Evolutionary conservation across 2,797 vertebrate genomes (phyloP), one percentile per base, ranked within the genome.

Genomic region (Tragelaphus oryx): DNA sequence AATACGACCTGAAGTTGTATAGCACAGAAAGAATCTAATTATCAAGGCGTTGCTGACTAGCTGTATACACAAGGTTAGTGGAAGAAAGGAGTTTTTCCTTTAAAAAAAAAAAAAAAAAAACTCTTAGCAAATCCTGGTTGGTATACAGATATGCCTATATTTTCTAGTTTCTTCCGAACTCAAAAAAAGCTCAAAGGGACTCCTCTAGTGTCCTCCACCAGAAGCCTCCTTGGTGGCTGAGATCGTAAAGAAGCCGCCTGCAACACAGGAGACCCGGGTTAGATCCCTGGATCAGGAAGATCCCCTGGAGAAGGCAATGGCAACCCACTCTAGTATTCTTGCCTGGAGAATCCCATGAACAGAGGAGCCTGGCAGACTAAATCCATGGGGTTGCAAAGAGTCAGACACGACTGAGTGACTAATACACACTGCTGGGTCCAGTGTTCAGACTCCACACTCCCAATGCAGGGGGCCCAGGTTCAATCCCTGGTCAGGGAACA

Each of bases 61-160:
- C n/a, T 3, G 5, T 3, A 24, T 14, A 65, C 2, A 44, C 0
- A 30, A 62, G 6, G 33, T 10, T 14, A 20, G 50, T 14, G 28
- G 68, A 11, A 80, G 55, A 65, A 84, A 76, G 33, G 17, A 59
- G 16, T 28, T 79, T 94, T 71, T 7, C 20, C 17, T 65, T 68
- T 7, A 26, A 62, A 48, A 10, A 62, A 24, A 74, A 41, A 41
- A 41, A 41, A 41, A 41, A 4, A 44, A 46, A 81, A 71, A 37
- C 14, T 79, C 54, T 30, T 79, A 85, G 81, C 41, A 84, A 89
- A 91, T 24, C 24, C 76, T 65, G 8, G 10, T 76, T 13, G 41
- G n/a, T 57, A 52, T 46, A 41, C 8, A 26, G 74, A 85, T 57
- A 60, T 20, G 48, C 54, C 62, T 80, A 5, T 33, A 95, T 33